Evolutionary conservation across 2,113 vertebrate genomes (phyloP), one percentile per base, ranked within the genome.

Genomic region (Mola mola): DNA sequence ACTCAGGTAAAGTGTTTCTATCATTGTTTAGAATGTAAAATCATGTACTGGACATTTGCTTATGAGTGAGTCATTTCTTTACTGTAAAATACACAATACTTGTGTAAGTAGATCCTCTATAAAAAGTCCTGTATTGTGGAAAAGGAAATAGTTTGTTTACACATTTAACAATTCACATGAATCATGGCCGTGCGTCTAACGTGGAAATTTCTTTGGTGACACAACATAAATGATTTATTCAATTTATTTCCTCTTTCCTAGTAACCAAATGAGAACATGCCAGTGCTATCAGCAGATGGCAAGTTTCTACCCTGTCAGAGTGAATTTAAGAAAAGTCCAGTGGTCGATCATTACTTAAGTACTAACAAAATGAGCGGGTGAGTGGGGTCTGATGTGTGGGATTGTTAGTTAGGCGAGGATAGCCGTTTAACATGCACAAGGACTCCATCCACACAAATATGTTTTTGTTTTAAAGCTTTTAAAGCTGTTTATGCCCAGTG

Each of bases 181-280:
- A 66, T 25, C 0, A 6, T 1, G 4, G n/a, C n/a, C n/a, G n/a
- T n/a, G n/a, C n/a, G n/a, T 8, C 0, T 71, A 29, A 43, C 1
- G 0, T 64, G 63, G 72, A 84, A n/a, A 84, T 66, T 81, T 74
- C 8, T 7, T 31, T 12, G 41, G 29, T 53, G 42, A 26, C n/a
- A 47, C 60, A 71, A 53, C 10, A 25, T 15, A n/a, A 57, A 43
- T 52, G 15, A 66, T 21, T 68, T 4, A 10, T 4, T 60, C 0
- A 51, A 37, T n/a, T n/a, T 29, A 22, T 64, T 87, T 87, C 84
- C 84, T 79, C 72, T 79, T 86, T 86, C 79, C 49, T 1, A 22
- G 29, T 42, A 81, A 86, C 5, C 4, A 9, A 13, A 44, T 1
- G 1, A 17, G 19, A 49, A 10, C 24, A 15, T 15, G 5, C 48